Evolutionary conservation across 2,888 invertebrate species (phyloP).

Genomic region (Chloroclysta siterata): DNA sequence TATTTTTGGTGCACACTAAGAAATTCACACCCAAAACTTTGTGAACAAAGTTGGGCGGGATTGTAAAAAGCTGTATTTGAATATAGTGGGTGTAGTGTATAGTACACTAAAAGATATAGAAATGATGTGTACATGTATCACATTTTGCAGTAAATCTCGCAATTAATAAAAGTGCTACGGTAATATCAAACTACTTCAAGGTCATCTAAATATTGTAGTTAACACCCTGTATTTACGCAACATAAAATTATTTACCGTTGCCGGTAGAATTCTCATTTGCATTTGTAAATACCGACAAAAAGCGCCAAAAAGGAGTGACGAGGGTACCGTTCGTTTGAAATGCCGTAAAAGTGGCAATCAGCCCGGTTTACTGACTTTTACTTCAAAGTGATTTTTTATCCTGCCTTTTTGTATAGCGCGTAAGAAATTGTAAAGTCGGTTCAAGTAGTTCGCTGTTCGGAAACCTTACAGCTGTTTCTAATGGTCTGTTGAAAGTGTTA

Average conservation of each 20-base stretch:
- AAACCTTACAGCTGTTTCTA: slow-evolving; percentile 46
- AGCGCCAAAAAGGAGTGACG: slow-evolving; percentile 68
- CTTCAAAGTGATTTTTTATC: slow-evolving; percentile 68
- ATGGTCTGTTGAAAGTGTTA: slow-evolving; percentile 40
- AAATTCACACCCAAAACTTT: too few relatives aligned
- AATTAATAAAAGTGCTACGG: too few relatives aligned
- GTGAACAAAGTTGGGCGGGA: too few relatives aligned
- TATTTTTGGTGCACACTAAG: too few relatives aligned
- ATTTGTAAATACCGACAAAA: slow-evolving; percentile 68
- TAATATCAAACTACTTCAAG: slow-evolving; percentile 1
- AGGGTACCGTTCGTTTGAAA: slow-evolving; percentile 71
- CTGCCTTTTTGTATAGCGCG: slow-evolving; percentile 60
- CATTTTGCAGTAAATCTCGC: too few relatives aligned
- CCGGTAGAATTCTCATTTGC: slow-evolving; percentile 55
- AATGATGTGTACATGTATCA: too few relatives aligned
- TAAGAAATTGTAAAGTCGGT: slow-evolving; percentile 52
- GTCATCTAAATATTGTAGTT: slow-evolving; percentile 12
- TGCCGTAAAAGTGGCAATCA: slow-evolving; percentile 76
- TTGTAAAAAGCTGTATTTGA: too few relatives aligned
- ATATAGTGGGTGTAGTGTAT: too few relatives aligned
- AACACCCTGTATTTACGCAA: slow-evolving; percentile 35
- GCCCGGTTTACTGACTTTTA: slow-evolving; percentile 68
- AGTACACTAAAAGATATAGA: too few relatives aligned
- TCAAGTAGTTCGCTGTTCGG: slow-evolving; percentile 53
- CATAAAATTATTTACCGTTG: slow-evolving; percentile 45